These are phyloP conservation scores for Hypselothyrea guttata DNA, from an alignment of 2,888 invertebrate genomes.

Conservation along the genomic window DNA sequence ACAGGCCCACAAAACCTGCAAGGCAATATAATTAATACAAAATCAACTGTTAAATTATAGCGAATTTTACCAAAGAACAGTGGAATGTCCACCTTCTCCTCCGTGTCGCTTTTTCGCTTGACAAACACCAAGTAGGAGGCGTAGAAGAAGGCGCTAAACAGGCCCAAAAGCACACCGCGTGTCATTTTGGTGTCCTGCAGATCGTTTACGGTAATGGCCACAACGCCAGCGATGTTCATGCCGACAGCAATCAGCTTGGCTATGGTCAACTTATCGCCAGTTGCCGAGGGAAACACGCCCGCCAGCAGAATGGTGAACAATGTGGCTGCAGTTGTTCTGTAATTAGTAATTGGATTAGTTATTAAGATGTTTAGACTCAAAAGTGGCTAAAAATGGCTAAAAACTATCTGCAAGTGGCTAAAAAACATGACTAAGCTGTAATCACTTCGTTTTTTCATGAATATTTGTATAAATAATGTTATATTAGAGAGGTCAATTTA, in stretches of 20 bases:
- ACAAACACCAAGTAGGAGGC: constrained; percentile 95
- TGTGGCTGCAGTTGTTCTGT: constrained; percentile 87
- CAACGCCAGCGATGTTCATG: constrained; percentile 90
- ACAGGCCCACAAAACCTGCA: constrained; percentile 96
- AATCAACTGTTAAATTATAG: background rate
- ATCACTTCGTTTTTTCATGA: too few species aligned
- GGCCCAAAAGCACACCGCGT: constrained; percentile 90
- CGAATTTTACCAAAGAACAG: constrained; percentile 93
- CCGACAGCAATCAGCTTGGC: constrained; percentile 92
- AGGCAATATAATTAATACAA: background rate
- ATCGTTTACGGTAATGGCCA: constrained; percentile 91
- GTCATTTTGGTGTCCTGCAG: constrained; percentile 88
- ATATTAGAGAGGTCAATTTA: too few species aligned
- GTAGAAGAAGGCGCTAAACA: constrained; percentile 94
- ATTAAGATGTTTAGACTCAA: too few species aligned
- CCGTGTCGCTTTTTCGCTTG: constrained; percentile 92
- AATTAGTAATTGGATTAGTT: background rate
- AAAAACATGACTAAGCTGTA: too few species aligned
- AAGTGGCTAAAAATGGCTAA: too few species aligned
- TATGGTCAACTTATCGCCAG: constrained; percentile 91
- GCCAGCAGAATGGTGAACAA: constrained; percentile 94
- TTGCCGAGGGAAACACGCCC: constrained; percentile 91
- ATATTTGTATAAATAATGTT: too few species aligned
- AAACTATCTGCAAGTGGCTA: too few species aligned
- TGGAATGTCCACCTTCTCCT: constrained; percentile 96